phyloP scores from a whole-genome alignment of 2,888 invertebrate species.

The Trilocha varians region DNA sequence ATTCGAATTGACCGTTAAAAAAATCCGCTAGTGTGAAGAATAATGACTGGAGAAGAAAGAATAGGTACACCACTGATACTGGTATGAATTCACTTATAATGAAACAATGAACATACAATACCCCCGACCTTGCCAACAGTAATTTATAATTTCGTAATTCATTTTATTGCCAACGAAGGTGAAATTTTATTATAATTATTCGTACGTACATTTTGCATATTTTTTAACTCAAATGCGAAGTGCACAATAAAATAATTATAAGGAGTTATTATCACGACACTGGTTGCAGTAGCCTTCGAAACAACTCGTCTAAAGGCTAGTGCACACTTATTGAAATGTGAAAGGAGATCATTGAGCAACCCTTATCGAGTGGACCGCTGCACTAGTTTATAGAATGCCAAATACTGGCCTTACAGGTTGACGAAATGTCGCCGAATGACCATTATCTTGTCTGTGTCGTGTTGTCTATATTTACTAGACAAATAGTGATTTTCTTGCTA shows the following conservation, averaged over 20 bases:
- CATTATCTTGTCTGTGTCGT: neutral
- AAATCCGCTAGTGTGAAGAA: too few species aligned
- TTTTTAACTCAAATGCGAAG: neutral
- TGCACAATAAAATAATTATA: neutral
- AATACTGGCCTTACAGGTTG: conserved; percentile 14
- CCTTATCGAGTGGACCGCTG: conserved; percentile 30
- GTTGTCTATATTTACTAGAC: too few species aligned
- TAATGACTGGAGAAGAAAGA: too few species aligned
- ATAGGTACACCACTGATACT: too few species aligned
- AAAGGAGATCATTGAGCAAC: conserved; percentile 43
- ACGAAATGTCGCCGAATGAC: conserved; percentile 7
- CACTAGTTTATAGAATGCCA: conserved; percentile 22
- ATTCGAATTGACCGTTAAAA: too few species aligned
- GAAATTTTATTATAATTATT: conserved; percentile 4
- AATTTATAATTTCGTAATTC: too few species aligned
- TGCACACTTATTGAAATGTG: conserved; percentile 33
- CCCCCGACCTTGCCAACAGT: too few species aligned
- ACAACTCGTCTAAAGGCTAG: conserved; percentile 15
- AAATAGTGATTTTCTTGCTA: too few species aligned
- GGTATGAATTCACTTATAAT: too few species aligned
- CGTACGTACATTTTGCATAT: neutral
- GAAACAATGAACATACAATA: too few species aligned
- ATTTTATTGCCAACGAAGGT: neutral
- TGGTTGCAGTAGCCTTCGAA: neutral
- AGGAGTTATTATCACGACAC: neutral